Conservation (phyloP, 2,113 vertebrate species). For the Catagonus wagneri region DNA sequence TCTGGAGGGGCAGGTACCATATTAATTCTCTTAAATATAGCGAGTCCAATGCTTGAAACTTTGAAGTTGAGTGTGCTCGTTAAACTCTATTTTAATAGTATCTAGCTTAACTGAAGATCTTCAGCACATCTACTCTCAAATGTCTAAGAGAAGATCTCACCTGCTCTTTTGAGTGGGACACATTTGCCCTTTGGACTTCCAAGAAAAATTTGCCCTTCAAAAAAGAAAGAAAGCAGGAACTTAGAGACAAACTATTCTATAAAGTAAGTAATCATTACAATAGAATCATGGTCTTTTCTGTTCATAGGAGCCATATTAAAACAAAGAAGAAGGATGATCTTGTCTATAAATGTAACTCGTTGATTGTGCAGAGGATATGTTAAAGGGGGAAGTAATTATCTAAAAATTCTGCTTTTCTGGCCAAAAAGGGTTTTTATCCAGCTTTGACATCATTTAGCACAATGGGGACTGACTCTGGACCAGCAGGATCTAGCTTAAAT, state of each 20-base stretch:
- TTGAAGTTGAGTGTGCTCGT: slow-evolving; percentile 59
- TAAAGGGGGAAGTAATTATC: not conserved
- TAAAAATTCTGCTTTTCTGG: slow-evolving; percentile 17
- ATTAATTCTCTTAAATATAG: slow-evolving; percentile 44
- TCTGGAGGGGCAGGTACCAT: slow-evolving; percentile 35
- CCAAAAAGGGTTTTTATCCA: not conserved
- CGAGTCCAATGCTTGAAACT: slow-evolving; percentile 33
- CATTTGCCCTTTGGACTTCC: slow-evolving; percentile 31
- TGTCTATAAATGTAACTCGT: not conserved
- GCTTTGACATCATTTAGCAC: not conserved
- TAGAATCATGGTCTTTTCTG: not conserved
- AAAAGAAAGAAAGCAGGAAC: not conserved
- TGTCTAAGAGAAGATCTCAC: slow-evolving; percentile 24
- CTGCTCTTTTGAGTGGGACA: slow-evolving; percentile 37
- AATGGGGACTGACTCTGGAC: not conserved
- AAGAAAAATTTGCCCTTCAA: slow-evolving; percentile 22
- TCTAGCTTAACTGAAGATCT: not conserved
- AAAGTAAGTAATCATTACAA: slow-evolving; percentile 7
- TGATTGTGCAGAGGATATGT: not conserved
- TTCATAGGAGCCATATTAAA: not conserved
- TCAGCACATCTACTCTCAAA: slow-evolving; percentile 25
- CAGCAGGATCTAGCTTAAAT: not conserved
- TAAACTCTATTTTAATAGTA: slow-evolving; percentile 53
- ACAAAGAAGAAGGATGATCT: not conserved
- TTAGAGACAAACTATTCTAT: not conserved